Evolutionary conservation across 2,888 invertebrate genomes (phyloP).

Genomic region (Choristoneura rosaceana): DNA sequence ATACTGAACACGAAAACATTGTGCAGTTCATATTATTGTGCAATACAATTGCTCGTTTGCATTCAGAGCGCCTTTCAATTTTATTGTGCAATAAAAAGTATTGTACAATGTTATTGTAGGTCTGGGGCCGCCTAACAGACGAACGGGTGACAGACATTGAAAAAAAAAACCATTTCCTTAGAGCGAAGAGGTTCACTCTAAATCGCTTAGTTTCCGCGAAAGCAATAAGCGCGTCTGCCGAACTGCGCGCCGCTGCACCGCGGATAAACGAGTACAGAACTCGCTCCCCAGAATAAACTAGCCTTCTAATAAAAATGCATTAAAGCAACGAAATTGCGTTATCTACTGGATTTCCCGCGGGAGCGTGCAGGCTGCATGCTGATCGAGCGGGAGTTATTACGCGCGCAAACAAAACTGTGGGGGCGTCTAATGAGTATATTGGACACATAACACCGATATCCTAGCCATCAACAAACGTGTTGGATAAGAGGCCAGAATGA

Average conservation of each 20-base stretch:
- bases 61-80: no score
- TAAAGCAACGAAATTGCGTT: conserved; percentile 29
- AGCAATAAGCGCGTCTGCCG: not conserved
- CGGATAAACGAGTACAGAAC: conserved; percentile 3
- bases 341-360: conserved; percentile 31
- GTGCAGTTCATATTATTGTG: no score
- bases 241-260: not conserved
- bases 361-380: conserved; percentile 18
- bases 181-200: not conserved
- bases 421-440: conserved; percentile 18
- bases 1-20: no score
- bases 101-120: no score
- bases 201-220: not conserved
- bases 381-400: conserved; percentile 11
- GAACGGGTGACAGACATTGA: not conserved
- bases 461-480: conserved; percentile 15
- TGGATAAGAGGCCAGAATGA: not conserved
- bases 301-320: conserved; percentile 37
- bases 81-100: no score
- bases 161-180: not conserved
- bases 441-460: conserved; percentile 25
- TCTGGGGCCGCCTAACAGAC: no score
- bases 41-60: no score
- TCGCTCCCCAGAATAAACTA: conserved; percentile 14
- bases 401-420: not conserved